Evolutionary conservation across 2,888 invertebrate genomes (phyloP), one percentile per base, ranked within the genome.

Genomic region (Incurvaria masculella): DNA sequence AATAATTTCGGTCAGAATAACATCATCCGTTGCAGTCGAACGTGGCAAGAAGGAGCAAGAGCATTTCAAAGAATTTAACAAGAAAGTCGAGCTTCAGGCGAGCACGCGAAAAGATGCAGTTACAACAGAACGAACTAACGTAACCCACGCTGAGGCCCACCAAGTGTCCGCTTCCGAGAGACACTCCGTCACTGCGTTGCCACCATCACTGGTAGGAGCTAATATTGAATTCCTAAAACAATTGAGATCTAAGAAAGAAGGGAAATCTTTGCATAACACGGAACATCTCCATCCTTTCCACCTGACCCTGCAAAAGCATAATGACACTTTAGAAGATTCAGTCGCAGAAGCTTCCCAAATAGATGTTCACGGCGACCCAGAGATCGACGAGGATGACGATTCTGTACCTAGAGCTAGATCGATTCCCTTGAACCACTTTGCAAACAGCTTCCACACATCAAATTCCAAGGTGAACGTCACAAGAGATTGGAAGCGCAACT

Each of bases 1-100:
- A 64, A 70, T 78, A 21, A 78, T 78, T 60, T 75, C 76, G 33
- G 81, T 83, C 41, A 75, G 83, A 59, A 81, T 83, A 48, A 83
- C 83, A 5, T 83, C 83, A 8, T 81, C 82, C 6, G 80, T 83
- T 16, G 83, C 81, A 46, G 74, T 83, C 4, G 82, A 79, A 2
- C 74, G 82, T 47, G 75, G 80, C 48, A 68, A 62, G 38, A 49
- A 52, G 38, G 14, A 50, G 26, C 43, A 42, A 46, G 43, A n/a
- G 44, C 5, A 4, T 11, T 33, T n/a, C 11, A n/a, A 33, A 33
- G 33, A 33, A 33, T 4, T 14, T 11, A n/a, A 33, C 4, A 8
- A 33, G 11, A 33, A 11, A 33, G 10, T 23, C 5, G 11, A 33
- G 8, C 33, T 14, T n/a, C 8, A 4, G 33, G 3, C 33, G 33